phyloP scores from a whole-genome alignment of 92 coral and sea anemone genomes.

The Hydrozoanthus gracilis region DNA sequence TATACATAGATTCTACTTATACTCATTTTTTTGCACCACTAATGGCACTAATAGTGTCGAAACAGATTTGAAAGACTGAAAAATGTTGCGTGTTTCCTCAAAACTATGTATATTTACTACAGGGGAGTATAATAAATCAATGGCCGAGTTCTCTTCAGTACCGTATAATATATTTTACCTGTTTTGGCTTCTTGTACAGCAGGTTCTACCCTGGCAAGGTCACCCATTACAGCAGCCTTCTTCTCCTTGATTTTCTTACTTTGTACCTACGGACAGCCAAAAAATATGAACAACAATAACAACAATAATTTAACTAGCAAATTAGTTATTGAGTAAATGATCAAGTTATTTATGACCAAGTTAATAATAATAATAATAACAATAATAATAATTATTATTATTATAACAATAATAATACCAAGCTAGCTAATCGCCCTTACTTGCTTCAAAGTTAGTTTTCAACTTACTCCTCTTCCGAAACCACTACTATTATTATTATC shows the following conservation, averaged over 20 bases:
- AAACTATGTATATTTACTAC: neutral
- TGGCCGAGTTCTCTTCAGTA: too few relatives aligned
- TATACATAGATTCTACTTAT: neutral
- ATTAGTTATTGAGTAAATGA: too few relatives aligned
- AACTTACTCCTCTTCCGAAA: too few relatives aligned
- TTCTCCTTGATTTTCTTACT: constrained; percentile 89
- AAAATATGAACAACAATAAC: neutral
- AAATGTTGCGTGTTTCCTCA: too few relatives aligned
- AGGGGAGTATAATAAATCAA: neutral
- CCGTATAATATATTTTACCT: constrained; percentile 54
- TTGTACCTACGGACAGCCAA: constrained; percentile 69
- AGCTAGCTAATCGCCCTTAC: too few relatives aligned
- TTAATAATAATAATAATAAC: too few relatives aligned
- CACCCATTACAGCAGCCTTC: constrained; percentile 89
- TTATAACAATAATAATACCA: too few relatives aligned
- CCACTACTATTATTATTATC: too few relatives aligned
- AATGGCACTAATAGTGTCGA: neutral
- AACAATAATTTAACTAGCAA: neutral
- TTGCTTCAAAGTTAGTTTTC: too few relatives aligned
- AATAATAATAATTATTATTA: too few relatives aligned
- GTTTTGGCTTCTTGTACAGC: constrained; percentile 96
- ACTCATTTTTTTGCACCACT: neutral
- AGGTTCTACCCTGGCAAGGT: constrained; percentile 95
- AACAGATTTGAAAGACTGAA: too few relatives aligned
- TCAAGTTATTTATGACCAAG: too few relatives aligned